Evolutionary conservation across 2,797 vertebrate genomes (phyloP).

Genomic region (Bovichtus diacanthus): DNA sequence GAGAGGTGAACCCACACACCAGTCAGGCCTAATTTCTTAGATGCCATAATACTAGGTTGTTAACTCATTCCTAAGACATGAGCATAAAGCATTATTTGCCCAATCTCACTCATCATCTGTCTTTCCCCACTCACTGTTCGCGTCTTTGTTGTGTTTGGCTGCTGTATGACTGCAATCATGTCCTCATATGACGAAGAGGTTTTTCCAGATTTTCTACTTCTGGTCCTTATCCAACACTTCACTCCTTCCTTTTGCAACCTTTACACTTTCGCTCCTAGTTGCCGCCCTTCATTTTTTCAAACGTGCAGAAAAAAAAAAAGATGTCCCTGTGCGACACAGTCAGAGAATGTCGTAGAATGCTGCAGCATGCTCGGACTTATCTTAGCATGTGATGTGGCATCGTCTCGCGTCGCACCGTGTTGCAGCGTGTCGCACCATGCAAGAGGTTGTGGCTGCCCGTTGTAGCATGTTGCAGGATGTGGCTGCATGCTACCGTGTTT

Average conservation of each 20-base stretch:
- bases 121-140: slow-evolving; percentile 18
- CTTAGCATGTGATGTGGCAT: background rate
- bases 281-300: no score
- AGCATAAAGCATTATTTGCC: slow-evolving; percentile 35
- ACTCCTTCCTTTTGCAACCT: slow-evolving; percentile 20
- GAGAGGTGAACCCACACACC: background rate
- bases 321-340: background rate
- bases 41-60: background rate
- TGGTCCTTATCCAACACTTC: slow-evolving; percentile 5
- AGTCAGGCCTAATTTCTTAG: slow-evolving; percentile 2
- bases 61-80: slow-evolving; percentile 8
- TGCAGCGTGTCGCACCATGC: background rate
- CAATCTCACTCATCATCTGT: slow-evolving; percentile 34
- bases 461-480: background rate
- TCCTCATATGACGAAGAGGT: slow-evolving; percentile 29
- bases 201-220: slow-evolving; percentile 20
- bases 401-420: background rate
- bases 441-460: background rate
- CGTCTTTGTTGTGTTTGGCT: slow-evolving; percentile 34
- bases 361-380: background rate
- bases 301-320: background rate
- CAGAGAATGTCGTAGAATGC: background rate
- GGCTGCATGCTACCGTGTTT: background rate
- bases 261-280: slow-evolving; percentile 38
- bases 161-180: slow-evolving; percentile 14